These are phyloP conservation scores for Bucorvus abyssinicus DNA, from an alignment of 2,797 vertebrate species.

Conservation along the genomic window DNA sequence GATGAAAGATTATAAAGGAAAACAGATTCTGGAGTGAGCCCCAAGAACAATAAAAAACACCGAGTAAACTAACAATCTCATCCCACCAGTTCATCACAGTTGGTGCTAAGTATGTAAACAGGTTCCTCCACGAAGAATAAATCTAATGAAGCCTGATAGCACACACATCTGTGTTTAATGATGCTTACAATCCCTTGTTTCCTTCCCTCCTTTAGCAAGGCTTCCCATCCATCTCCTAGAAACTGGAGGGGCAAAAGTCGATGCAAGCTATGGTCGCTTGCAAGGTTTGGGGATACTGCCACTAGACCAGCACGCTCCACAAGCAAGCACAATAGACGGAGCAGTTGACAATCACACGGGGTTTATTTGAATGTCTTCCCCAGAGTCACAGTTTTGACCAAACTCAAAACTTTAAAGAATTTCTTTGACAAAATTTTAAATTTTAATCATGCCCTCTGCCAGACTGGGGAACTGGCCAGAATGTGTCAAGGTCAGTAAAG, in stretches of 20 bases:
- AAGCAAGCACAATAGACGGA: accelerated
- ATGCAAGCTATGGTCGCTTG: not conserved
- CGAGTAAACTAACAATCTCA: not conserved
- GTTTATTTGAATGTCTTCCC: not conserved
- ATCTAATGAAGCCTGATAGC: not conserved
- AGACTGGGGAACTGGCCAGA: not conserved
- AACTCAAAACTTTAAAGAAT: not conserved
- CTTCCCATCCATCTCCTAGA: not conserved
- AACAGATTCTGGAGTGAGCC: not conserved
- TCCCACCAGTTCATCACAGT: not conserved
- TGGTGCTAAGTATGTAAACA: not conserved
- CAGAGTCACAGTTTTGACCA: not conserved
- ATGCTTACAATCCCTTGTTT: not conserved
- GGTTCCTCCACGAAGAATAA: not conserved
- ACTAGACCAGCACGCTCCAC: not conserved
- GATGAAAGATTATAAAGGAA: not conserved
- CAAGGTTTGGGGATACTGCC: not conserved
- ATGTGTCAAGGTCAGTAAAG: not conserved
- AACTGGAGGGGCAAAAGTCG: not conserved
- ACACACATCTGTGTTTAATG: not conserved
- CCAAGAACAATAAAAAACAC: not conserved
- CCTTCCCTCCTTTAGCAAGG: not conserved
- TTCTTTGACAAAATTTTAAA: not conserved
- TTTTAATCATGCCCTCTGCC: not conserved
- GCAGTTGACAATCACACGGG: not conserved